phyloP scores from a whole-genome alignment of 2,113 vertebrate species.

The Acanthisitta chloris region DNA sequence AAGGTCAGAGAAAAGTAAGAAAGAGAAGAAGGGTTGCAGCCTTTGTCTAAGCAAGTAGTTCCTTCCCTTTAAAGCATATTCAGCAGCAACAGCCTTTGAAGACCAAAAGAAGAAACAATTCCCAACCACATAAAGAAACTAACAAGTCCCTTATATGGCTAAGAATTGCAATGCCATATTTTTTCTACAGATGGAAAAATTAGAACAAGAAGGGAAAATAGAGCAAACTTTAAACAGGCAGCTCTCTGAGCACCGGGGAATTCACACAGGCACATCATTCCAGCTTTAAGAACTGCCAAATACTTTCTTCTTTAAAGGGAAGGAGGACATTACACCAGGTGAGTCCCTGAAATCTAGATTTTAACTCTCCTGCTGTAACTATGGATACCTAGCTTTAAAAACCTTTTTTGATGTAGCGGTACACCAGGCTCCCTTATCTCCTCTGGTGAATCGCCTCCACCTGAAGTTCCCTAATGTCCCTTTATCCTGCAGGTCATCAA shows the following conservation, averaged over 20 bases:
- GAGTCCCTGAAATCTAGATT: conserved; percentile 40
- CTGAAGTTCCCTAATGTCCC: neutral
- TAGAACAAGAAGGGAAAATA: conserved; percentile 28
- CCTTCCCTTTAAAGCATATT: conserved; percentile 25
- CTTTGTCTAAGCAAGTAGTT: neutral
- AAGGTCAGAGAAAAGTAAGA: conserved; percentile 16
- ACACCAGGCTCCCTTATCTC: neutral
- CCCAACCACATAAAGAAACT: conserved; percentile 40
- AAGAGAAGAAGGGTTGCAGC: neutral
- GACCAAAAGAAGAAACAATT: conserved; percentile 50
- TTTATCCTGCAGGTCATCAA: neutral
- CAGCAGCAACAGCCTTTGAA: conserved; percentile 29
- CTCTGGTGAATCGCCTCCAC: neutral
- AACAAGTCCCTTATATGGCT: conserved; percentile 47
- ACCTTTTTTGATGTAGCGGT: neutral
- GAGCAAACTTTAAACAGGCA: conserved; percentile 39
- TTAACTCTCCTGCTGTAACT: conserved; percentile 47
- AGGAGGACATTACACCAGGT: conserved; percentile 49
- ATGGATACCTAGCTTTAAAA: conserved; percentile 56
- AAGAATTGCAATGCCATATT: conserved; percentile 1
- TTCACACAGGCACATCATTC: conserved; percentile 10
- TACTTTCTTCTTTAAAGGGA: conserved; percentile 51
- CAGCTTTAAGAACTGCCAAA: conserved; percentile 19
- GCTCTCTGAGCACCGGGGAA: neutral
- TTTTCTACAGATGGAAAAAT: conserved; percentile 11